A percentile compares a stretch with the other conserved stretches of the same genome.
These are phyloP conservation scores for Cydia fagiglandana DNA, from an alignment of 1,140 invertebrate species.

Conservation along the genomic window DNA sequence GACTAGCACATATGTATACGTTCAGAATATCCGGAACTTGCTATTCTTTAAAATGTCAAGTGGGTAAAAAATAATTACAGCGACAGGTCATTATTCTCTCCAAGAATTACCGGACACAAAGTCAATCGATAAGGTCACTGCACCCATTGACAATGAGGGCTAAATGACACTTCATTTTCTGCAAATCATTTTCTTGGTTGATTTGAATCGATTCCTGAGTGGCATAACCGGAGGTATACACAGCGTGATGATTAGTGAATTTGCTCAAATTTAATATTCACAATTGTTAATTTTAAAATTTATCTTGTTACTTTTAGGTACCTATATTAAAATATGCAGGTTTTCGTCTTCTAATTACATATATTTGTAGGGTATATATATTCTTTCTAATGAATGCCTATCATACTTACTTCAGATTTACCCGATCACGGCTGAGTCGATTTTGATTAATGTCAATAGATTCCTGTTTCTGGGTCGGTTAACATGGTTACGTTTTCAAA, in stretches of 20 bases:
- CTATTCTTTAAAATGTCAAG: not conserved
- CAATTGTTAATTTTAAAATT: not conserved
- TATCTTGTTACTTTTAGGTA: not conserved
- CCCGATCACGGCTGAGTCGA: too few relatives aligned
- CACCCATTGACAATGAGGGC: constrained; percentile 18
- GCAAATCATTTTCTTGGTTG: constrained; percentile 16
- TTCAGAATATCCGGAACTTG: constrained; percentile 13
- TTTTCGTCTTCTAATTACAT: too few relatives aligned
- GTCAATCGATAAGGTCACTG: constrained; percentile 5
- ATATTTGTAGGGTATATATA: too few relatives aligned
- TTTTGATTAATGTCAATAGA: too few relatives aligned
- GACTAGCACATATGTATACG: not conserved
- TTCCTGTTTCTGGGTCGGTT: too few relatives aligned
- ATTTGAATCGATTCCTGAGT: not conserved
- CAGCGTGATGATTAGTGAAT: not conserved
- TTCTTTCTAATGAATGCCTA: too few relatives aligned
- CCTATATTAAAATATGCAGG: too few relatives aligned
- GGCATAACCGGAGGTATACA: not conserved
- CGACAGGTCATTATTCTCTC: not conserved
- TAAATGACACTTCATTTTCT: constrained; percentile 15
- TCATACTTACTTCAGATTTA: too few relatives aligned
- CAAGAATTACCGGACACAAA: constrained; percentile 20
- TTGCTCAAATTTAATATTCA: not conserved
- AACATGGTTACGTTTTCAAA: too few relatives aligned
- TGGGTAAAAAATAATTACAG: constrained; percentile 11